A percentile compares a stretch with the other conserved stretches of the same genome.
phyloP scores from a whole-genome alignment of 2,888 invertebrate genomes.

The Papilio protenor region DNA sequence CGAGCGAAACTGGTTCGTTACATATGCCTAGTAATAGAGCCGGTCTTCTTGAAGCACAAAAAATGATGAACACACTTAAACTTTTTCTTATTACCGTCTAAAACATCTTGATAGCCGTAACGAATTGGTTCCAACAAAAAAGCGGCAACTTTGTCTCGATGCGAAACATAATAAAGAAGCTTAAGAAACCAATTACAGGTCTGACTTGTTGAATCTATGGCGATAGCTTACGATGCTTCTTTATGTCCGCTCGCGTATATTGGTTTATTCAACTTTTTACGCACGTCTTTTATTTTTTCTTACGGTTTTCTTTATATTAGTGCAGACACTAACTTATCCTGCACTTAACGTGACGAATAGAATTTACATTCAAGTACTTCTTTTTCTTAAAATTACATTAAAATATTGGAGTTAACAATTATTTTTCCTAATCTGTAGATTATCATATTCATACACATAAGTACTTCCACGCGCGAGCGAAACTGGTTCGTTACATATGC shows the following conservation, averaged over 20 bases:
- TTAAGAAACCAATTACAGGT: slow-evolving; percentile 43
- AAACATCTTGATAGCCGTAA: slow-evolving; percentile 44
- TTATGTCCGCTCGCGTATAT: slow-evolving; percentile 32
- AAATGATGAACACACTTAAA: slow-evolving; percentile 28
- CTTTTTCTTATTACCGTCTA: slow-evolving; percentile 35
- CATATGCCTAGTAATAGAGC: slow-evolving; percentile 42
- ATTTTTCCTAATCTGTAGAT: not conserved
- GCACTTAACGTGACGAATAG: not conserved
- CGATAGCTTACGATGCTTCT: slow-evolving; percentile 28
- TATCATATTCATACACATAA: no score
- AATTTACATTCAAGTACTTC: not conserved
- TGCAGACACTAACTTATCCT: not conserved
- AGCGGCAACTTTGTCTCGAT: slow-evolving; percentile 42
- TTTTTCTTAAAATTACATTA: not conserved
- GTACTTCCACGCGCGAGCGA: slow-evolving; percentile 37
- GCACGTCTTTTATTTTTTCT: slow-evolving; percentile 18
- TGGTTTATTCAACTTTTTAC: slow-evolving; percentile 35
- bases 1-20: slow-evolving; percentile 41
- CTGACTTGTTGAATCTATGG: slow-evolving; percentile 42
- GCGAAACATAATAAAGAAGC: slow-evolving; percentile 43
- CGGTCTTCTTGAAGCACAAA: slow-evolving; percentile 29
- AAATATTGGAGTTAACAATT: not conserved
- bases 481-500: slow-evolving; percentile 43
- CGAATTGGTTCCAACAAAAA: slow-evolving; percentile 42
- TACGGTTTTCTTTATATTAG: not conserved